Evolutionary conservation across 2,797 vertebrate genomes (phyloP).

Genomic region (Acanthurus leucopareius): DNA sequence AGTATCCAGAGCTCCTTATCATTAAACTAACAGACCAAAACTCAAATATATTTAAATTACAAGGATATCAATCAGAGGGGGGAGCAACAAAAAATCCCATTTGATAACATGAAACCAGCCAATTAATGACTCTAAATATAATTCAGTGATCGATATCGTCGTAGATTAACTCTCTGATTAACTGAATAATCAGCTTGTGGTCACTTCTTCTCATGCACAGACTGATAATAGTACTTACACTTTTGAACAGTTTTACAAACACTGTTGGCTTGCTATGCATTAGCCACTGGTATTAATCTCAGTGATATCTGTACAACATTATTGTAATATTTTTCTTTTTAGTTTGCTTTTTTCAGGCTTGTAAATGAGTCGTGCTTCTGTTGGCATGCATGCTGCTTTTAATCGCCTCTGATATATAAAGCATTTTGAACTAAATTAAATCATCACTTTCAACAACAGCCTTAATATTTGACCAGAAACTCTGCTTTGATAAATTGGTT

Average conservation of each 20-base stretch:
- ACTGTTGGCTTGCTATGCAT: too few species aligned
- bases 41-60: background rate
- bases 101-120: too few species aligned
- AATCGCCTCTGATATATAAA: background rate
- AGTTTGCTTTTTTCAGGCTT: too few species aligned
- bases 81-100: background rate
- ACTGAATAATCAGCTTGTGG: background rate
- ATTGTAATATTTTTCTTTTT: too few species aligned
- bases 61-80: background rate
- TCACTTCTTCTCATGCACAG: background rate
- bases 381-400: too few species aligned
- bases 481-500: constrained; percentile 14
- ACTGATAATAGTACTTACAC: background rate
- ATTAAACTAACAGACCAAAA: background rate
- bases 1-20: background rate
- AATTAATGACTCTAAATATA: too few species aligned
- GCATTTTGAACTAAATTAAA: background rate
- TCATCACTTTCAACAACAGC: background rate
- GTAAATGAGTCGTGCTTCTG: too few species aligned
- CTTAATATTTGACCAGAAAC: background rate
- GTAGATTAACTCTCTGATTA: background rate
- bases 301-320: too few species aligned
- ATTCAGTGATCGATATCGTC: too few species aligned
- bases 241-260: too few species aligned
- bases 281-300: too few species aligned